Base-by-base conservation (phyloP, 92 coral and sea anemone genomes). In the Diadumene lineata region DNA sequence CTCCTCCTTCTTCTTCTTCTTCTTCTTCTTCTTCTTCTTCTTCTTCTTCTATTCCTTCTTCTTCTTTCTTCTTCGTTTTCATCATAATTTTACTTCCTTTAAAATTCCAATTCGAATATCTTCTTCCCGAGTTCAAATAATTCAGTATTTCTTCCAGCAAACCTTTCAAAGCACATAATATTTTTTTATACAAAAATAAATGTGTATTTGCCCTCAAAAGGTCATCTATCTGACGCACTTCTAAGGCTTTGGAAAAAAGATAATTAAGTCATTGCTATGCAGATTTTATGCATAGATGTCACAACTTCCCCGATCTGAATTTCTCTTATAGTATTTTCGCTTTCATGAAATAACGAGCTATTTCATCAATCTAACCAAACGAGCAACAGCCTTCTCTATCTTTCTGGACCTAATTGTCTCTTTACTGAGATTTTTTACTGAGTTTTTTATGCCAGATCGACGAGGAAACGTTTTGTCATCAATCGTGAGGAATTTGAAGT, bases 41-140 rank as follows among this genome's bases (percentile, higher is more conserved):
- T 18, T 43, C 30, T 65, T 28, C 11, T 66, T 63, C 0, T 33
- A 2, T 9, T 34, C 24, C 32, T 78, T 60, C 34, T 78, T 66
- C 30, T 69, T 77, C 31, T 33, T 7, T 38, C 78, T 31, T 56
- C 27, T 30, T 43, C 55, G 34, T 79, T 56, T 64, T 83, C 73
- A 2, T 77, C 78, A 32, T 60, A 62, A 17, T 66, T 60, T 53
- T 48, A 53, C 16, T 46, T 43, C 11, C 46, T 31, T 44, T 60
- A 11, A 21, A 31, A 33, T 50, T 34, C 55, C 13, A 48, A 60
- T 7, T 79, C 53, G 28, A n/a, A 23, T 27, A n/a, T 84, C 75
- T 38, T 38, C 48, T 38, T 38, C 48, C 13, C 48, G 7, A 4
- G 6, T 13, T 38, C 48, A 6, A n/a, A n/a, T n/a, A n/a, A n/a